phyloP scores from a whole-genome alignment of 1,140 invertebrate species.

The Heliconius melpomene region DNA sequence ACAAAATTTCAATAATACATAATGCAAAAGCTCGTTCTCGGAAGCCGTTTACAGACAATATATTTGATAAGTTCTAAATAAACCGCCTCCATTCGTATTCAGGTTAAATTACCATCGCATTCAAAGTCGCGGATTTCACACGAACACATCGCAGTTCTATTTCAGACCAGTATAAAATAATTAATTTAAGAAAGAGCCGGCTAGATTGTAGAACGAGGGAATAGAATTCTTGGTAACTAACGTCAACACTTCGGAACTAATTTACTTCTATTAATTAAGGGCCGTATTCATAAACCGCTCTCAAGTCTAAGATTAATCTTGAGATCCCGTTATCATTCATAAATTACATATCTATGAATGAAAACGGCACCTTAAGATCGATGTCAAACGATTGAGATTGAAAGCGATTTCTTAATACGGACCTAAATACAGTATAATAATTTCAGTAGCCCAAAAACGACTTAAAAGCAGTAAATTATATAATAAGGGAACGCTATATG shows the following conservation, averaged over 20 bases:
- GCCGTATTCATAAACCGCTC: no score
- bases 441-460: no score
- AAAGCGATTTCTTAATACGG: no score
- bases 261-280: not conserved
- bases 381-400: no score
- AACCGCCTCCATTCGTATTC: constrained; percentile 1
- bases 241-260: not conserved
- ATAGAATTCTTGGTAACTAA: constrained; percentile 5
- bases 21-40: constrained; percentile 13
- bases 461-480: no score
- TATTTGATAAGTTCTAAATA: constrained; percentile 6
- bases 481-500: not conserved
- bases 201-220: constrained; percentile 15
- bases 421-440: no score
- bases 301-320: no score
- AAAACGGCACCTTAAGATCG: no score
- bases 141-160: constrained; percentile 32
- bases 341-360: no score
- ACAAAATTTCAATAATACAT: constrained; percentile 11
- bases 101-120: constrained; percentile 23
- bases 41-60: not conserved
- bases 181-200: constrained; percentile 28
- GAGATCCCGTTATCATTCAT: no score
- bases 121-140: constrained; percentile 21
- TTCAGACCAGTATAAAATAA: constrained; percentile 25